A percentile compares a stretch with the other conserved stretches of the same genome.
These are phyloP conservation scores for Talpa occidentalis DNA, from an alignment of 2,113 vertebrate genomes.

Conservation along the genomic window DNA sequence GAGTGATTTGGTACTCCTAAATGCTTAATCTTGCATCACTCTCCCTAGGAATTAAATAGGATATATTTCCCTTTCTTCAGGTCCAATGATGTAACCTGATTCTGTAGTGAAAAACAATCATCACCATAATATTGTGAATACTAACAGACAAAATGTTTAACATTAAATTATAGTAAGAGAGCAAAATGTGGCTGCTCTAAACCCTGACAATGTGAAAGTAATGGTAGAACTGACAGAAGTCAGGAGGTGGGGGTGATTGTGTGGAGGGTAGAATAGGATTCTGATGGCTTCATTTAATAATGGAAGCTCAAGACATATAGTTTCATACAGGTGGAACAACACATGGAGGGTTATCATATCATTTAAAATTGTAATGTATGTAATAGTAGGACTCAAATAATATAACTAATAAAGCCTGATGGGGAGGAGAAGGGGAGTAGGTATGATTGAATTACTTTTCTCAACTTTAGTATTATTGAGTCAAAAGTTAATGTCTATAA, in stretches of 20 bases:
- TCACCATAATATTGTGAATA: not conserved
- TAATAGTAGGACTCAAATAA: not conserved
- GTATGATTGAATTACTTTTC: not conserved
- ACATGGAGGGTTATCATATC: not conserved
- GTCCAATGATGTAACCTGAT: not conserved
- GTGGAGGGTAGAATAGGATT: not conserved
- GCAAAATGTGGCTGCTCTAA: not conserved
- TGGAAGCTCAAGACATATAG: not conserved
- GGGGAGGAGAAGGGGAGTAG: not conserved
- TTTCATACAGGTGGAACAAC: not conserved
- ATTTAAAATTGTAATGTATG: slow-evolving; percentile 16
- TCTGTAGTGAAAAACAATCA: not conserved
- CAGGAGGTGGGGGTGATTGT: not conserved
- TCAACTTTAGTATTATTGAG: slow-evolving; percentile 1
- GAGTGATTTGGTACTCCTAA: not conserved
- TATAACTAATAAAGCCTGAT: not conserved
- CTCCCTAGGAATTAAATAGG: not conserved
- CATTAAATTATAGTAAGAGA: not conserved
- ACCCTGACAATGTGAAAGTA: not conserved
- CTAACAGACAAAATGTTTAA: not conserved
- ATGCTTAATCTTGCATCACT: not conserved
- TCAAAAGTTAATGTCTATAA: slow-evolving; percentile 39
- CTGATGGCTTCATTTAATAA: not conserved
- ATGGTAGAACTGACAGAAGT: not conserved
- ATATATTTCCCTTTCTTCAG: not conserved